Conservation (phyloP, 2,797 vertebrate species). For the Micrastur ruficollis region DNA sequence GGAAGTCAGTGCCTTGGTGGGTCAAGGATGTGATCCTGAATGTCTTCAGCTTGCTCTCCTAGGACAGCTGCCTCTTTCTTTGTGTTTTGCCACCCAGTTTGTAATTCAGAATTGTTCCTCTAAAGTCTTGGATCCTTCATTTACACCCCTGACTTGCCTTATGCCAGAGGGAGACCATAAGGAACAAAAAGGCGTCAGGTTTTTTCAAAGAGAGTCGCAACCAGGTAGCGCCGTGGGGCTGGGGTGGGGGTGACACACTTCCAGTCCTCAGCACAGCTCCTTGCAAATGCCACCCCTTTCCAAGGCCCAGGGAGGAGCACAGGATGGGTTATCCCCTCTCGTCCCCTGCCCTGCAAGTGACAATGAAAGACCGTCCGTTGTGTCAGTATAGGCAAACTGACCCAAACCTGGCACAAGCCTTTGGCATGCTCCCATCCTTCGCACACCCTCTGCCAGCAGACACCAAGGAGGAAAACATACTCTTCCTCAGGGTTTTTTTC, state of each 20-base stretch:
- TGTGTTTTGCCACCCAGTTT: not conserved
- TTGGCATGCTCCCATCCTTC: not conserved
- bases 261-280: too few species aligned
- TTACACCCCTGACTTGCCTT: not conserved
- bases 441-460: not conserved
- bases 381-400: not conserved
- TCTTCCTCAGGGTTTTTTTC: not conserved
- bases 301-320: not conserved
- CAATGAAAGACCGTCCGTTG: not conserved
- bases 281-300: not conserved
- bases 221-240: too few species aligned
- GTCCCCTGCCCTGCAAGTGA: not conserved
- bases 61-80: not conserved
- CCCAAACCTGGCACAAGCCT: not conserved
- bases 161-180: not conserved
- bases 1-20: not conserved
- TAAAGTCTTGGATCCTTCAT: not conserved
- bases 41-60: not conserved
- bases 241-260: not conserved
- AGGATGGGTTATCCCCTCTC: not conserved
- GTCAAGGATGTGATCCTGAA: not conserved
- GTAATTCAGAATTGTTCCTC: not conserved
- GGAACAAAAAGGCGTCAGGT: not conserved
- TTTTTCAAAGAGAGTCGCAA: not conserved
- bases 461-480: not conserved